Percentiles rank a stretch among this genome's conserved stretches.
Conservation (phyloP, 2,888 invertebrate genomes). For the Drosophila incognita region DNA sequence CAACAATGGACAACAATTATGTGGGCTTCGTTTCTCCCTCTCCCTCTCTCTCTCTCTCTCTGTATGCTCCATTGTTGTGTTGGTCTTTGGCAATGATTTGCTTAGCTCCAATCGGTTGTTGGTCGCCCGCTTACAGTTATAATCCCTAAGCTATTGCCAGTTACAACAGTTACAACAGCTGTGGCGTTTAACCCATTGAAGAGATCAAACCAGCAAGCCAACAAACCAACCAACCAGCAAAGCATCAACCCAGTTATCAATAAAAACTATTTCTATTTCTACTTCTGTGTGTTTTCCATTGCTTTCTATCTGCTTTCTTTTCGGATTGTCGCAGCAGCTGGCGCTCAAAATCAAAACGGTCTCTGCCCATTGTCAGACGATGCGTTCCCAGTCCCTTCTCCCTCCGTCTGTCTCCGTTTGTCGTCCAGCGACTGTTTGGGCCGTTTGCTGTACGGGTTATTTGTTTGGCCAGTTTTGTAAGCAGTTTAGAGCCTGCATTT, state of each 20-base stretch:
- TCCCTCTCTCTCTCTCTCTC: not conserved
- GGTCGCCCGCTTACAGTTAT: slow-evolving; percentile 60
- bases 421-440: slow-evolving; percentile 10
- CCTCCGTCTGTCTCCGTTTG: not conserved
- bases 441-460: slow-evolving; percentile 68
- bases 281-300: slow-evolving; percentile 38
- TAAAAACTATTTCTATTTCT: slow-evolving; percentile 47
- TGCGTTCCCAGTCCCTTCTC: slow-evolving; percentile 25
- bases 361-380: slow-evolving; percentile 46
- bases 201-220: slow-evolving; percentile 48
- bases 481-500: slow-evolving; percentile 75
- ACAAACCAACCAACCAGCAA: slow-evolving; percentile 43
- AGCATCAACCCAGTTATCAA: slow-evolving; percentile 45
- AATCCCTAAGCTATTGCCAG: slow-evolving; percentile 73
- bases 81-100: slow-evolving; percentile 35
- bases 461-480: slow-evolving; percentile 64
- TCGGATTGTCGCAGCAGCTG: slow-evolving; percentile 52
- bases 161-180: slow-evolving; percentile 67
- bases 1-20: slow-evolving; percentile 69
- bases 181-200: slow-evolving; percentile 72
- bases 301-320: slow-evolving; percentile 72
- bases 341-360: slow-evolving; percentile 44
- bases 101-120: slow-evolving; percentile 35
- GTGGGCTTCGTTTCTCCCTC: slow-evolving; percentile 42
- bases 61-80: slow-evolving; percentile 21